Percentiles rank a stretch among this genome's conserved stretches.
Evolutionary conservation across 2,797 vertebrate species (phyloP).

Genomic region (Dicrostonyx torquatus): DNA sequence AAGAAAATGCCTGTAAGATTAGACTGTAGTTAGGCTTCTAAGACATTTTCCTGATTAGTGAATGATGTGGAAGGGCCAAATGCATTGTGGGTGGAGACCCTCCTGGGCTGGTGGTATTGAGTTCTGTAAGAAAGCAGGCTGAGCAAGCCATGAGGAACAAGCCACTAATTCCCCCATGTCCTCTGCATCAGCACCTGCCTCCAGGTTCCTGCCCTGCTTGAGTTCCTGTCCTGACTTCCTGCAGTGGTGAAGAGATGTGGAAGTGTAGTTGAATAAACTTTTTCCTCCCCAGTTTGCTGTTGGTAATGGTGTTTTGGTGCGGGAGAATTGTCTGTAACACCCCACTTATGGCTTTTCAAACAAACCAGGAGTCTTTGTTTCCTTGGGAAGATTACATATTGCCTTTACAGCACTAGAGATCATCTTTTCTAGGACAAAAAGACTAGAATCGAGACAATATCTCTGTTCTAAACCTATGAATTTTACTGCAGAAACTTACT

Average conservation of each 20-base stretch:
- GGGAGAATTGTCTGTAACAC: too few species aligned
- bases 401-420: slow-evolving; percentile 26
- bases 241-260: not conserved
- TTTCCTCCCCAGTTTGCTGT: not conserved
- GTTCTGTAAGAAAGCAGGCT: not conserved
- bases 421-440: slow-evolving; percentile 31
- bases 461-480: not conserved
- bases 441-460: not conserved
- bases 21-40: not conserved
- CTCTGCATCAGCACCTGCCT: not conserved
- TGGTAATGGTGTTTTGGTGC: not conserved
- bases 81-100: not conserved
- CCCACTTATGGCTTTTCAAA: not conserved
- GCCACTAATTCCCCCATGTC: not conserved
- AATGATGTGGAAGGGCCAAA: not conserved
- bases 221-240: not conserved
- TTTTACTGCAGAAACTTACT: not conserved
- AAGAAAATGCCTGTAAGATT: not conserved
- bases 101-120: not conserved
- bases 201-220: not conserved
- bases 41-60: not conserved
- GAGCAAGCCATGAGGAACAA: not conserved
- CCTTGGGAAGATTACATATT: not conserved
- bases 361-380: not conserved
- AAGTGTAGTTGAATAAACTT: not conserved